These are phyloP conservation scores for Pavo muticus DNA, from an alignment of 2,113 vertebrate species.

Conservation along the genomic window DNA sequence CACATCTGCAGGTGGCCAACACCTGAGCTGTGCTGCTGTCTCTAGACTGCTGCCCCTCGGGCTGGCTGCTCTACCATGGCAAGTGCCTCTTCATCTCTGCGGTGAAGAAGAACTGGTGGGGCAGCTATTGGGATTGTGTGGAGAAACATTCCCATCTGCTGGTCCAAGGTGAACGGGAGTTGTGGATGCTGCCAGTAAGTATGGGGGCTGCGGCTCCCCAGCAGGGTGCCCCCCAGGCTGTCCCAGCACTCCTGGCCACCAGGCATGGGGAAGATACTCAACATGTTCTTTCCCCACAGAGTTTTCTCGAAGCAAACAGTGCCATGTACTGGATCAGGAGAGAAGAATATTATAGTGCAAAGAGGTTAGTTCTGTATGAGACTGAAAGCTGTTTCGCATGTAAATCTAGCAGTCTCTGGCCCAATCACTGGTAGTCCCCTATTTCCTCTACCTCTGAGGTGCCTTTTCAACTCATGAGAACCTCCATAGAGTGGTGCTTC, in stretches of 20 bases:
- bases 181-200: neutral
- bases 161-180: fast-evolving
- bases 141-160: fast-evolving
- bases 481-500: neutral
- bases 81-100: slow-evolving; percentile 21
- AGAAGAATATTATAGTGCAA: neutral
- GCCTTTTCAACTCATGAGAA: neutral
- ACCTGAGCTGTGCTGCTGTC: neutral
- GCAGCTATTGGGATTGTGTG: fast-evolving
- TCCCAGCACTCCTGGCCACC: neutral
- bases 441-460: fast-evolving
- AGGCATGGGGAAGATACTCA: fast-evolving
- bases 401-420: neutral
- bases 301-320: fast-evolving
- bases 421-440: neutral
- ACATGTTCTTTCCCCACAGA: neutral
- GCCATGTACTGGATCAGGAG: neutral
- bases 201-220: neutral
- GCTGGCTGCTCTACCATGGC: slow-evolving; percentile 42
- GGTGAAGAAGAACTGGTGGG: fast-evolving
- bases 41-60: neutral
- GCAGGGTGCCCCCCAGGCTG: neutral
- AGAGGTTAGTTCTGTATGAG: fast-evolving
- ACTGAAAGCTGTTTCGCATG: fast-evolving
- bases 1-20: too few relatives aligned